phyloP scores from a whole-genome alignment of 1,140 invertebrate genomes.

The Temnothorax longispinosus region DNA sequence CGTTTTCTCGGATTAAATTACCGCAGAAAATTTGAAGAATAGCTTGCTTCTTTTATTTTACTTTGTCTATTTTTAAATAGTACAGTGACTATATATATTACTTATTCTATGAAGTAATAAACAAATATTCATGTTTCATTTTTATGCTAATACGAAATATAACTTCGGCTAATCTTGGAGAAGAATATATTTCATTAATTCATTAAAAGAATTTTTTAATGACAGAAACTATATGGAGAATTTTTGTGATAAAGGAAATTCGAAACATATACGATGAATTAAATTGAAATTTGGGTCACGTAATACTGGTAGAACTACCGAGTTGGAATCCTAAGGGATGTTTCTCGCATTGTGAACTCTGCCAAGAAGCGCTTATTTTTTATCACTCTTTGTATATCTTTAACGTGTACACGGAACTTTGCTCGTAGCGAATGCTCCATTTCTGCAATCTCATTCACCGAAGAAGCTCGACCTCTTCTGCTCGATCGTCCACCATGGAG shows the following conservation, averaged over 20 bases:
- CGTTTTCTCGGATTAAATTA: slow-evolving; percentile 11
- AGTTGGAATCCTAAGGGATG: slow-evolving; percentile 53
- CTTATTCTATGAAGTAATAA: not conserved
- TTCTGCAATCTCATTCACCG: slow-evolving; percentile 42
- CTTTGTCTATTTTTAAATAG: not conserved
- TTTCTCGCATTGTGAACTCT: slow-evolving; percentile 29
- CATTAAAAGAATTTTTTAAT: not conserved
- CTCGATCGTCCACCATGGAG: slow-evolving; percentile 40
- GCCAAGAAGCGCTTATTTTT: slow-evolving; percentile 52
- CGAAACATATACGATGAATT: slow-evolving; percentile 17
- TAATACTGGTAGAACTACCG: slow-evolving; percentile 30
- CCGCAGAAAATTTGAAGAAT: not conserved
- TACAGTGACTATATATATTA: not conserved
- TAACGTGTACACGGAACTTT: slow-evolving; percentile 53
- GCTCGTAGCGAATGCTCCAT: slow-evolving; percentile 24
- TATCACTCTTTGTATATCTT: slow-evolving; percentile 52
- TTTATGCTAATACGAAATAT: not conserved
- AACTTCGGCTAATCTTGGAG: not conserved
- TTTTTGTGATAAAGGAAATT: slow-evolving; percentile 14
- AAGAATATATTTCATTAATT: not conserved
- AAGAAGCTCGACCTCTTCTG: slow-evolving; percentile 40
- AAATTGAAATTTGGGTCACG: slow-evolving; percentile 58
- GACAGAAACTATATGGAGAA: not conserved
- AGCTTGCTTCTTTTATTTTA: not conserved
- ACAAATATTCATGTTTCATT: not conserved